These are phyloP conservation scores for Rhinolophus ferrumequinum DNA, from an alignment of 2,113 vertebrate genomes.

Conservation along the genomic window DNA sequence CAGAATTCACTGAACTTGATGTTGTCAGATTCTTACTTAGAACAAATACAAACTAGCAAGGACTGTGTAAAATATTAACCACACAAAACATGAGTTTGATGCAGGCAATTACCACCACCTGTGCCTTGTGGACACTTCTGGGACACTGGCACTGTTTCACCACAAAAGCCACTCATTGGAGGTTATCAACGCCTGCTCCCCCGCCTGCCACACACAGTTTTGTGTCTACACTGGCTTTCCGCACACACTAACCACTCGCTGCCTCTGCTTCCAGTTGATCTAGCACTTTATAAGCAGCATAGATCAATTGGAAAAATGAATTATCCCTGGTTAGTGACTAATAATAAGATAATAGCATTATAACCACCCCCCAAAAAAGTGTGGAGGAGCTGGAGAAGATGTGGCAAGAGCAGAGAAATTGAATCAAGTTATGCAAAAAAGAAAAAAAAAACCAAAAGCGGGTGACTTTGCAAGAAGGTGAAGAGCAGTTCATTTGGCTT, in stretches of 20 bases:
- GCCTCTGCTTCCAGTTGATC: neutral
- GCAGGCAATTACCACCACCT: no score
- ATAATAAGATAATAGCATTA: slow-evolving; percentile 67
- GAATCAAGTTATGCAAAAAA: slow-evolving; percentile 69
- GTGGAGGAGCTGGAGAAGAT: slow-evolving; percentile 55
- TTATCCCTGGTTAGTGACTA: slow-evolving; percentile 64
- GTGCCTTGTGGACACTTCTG: neutral
- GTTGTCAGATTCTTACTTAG: neutral
- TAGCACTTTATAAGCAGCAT: slow-evolving; percentile 25
- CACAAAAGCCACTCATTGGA: neutral
- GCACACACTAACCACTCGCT: neutral
- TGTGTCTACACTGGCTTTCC: neutral
- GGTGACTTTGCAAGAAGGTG: slow-evolving; percentile 47
- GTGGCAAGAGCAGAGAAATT: slow-evolving; percentile 63
- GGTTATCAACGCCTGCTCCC: neutral
- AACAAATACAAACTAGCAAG: neutral
- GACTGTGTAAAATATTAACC: neutral
- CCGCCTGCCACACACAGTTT: neutral
- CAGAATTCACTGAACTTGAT: neutral
- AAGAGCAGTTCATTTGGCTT: slow-evolving; percentile 72
- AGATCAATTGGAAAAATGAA: slow-evolving; percentile 72
- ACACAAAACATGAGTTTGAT: neutral
- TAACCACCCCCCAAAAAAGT: slow-evolving; percentile 35
- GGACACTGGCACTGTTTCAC: neutral
- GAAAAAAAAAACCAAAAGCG: slow-evolving; percentile 3